Evolutionary conservation across 2,113 vertebrate genomes (phyloP), one percentile per base, ranked within the genome.

Genomic region (Antechinus flavipes): DNA sequence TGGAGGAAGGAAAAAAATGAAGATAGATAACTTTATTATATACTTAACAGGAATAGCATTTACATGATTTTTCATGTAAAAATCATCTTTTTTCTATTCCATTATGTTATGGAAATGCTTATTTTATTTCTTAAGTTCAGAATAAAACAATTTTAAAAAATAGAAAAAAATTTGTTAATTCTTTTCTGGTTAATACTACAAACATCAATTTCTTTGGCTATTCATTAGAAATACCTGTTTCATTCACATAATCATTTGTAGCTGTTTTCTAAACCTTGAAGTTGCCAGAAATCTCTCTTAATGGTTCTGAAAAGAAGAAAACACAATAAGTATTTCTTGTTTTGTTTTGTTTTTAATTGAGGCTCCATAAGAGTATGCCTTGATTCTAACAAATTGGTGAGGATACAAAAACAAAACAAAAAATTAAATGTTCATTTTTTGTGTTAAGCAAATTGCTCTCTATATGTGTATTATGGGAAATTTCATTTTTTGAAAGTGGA

Each of bases 401-500:
- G 35, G 6, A 84, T 84, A 22, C 68, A 84, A 8, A 76, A 19
- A 42, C 35, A 84, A n/a, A 42, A 42, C 14, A 30, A 42, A 14
- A 22, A n/a, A n/a, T 24, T 89, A n/a, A 23, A 7, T 52, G 9
- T 58, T 68, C 22, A 46, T 90, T 96, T 96, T 94, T 50, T 61
- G 49, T 91, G 42, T 93, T 61, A 30, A 91, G 30, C 1, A 91
- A 35, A 9, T 95, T 93, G 49, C 3, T 50, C 92, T n/a, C n/a
- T 92, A 94, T 90, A 53, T 23, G 47, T 56, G 0, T 26, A 94
- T 23, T n/a, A 46, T 10, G 61, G 23, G 9, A 19, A 6, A 24
- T 95, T 94, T 42, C 50, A 84, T 6, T 61, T 95, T 93, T 54
- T 95, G 96, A 94, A 94, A 93, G 95, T n/a, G 11, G 50, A 8